Evolutionary conservation across 2,113 vertebrate genomes (phyloP), one percentile per base, ranked within the genome.

Genomic region (Coturnix japonica): DNA sequence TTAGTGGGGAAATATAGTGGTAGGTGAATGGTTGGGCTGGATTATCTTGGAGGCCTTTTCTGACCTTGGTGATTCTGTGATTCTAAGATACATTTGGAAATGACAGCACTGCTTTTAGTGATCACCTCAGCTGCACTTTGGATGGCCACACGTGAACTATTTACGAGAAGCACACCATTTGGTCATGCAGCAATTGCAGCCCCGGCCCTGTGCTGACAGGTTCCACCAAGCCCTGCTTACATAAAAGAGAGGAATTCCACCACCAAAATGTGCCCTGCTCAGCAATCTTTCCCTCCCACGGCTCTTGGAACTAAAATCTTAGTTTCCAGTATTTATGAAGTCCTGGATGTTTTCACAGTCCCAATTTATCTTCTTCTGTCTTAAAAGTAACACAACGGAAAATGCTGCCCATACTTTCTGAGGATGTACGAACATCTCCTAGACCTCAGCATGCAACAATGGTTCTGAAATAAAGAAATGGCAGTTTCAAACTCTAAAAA

Each of bases 321-420:
- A 1, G 0, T 11, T 79, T 72, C 59, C 0, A 7, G 26, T 18
- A 61, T 69, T 72, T 78, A 91, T 0, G 2, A 35, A 35, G 25
- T 70, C 22, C 26, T 69, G 41, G 43, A 60, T 1, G 0, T 25
- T 53, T 44, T 92, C 89, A 89, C 54, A 92, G 53, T 31, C 19
- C 39, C 41, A 10, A 3, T 33, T 86, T 47, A 47, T 0, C 4
- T 11, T 64, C 7, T 69, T 31, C 44, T 0, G 0, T 49, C 49
- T 35, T 16, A 14, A 18, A 61, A 28, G 12, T 6, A 13, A 39
- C 5, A 26, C 41, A 47, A 37, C 14, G n/a, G 9, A 31, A 84
- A 83, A 41, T 0, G 4, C 30, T 59, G 41, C 12, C 61, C 21
- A 25, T 1, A 1, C 11, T 35, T 71, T 19, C 73, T 35, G 35